These are phyloP conservation scores for Chironomus riparius DNA, from an alignment of 2,888 invertebrate species.

Conservation along the genomic window DNA sequence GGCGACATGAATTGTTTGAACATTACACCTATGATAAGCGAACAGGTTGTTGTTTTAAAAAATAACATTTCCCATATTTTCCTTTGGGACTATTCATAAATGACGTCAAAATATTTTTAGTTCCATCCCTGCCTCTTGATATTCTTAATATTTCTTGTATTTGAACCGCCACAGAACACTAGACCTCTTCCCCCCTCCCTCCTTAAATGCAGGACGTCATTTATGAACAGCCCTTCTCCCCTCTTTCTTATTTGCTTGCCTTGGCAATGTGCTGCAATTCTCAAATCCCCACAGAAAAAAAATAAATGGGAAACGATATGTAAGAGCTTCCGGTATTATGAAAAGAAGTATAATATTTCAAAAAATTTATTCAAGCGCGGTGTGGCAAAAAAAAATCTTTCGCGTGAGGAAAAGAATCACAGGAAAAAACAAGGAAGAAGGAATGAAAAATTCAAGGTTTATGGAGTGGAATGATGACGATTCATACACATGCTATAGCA, in stretches of 20 bases:
- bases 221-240: no score
- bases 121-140: no score
- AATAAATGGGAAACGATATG: neutral
- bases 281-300: no score
- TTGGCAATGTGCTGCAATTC: no score
- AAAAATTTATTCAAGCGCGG: slow-evolving; percentile 19
- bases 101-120: no score
- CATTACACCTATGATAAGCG: slow-evolving; percentile 17
- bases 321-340: slow-evolving; percentile 20
- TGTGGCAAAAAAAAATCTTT: neutral
- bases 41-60: slow-evolving; percentile 20
- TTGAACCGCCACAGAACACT: no score
- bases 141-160: no score
- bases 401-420: slow-evolving; percentile 12
- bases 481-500: no score
- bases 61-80: slow-evolving; percentile 8
- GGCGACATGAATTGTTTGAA: neutral
- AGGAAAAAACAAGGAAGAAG: slow-evolving; percentile 23
- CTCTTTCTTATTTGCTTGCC: neutral
- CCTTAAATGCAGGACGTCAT: no score
- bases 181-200: no score
- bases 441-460: slow-evolving; percentile 5
- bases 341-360: slow-evolving; percentile 4
- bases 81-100: no score
- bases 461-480: slow-evolving; percentile 17